phyloP scores from a whole-genome alignment of 2,113 vertebrate genomes.

The Aptenodytes forsteri region DNA sequence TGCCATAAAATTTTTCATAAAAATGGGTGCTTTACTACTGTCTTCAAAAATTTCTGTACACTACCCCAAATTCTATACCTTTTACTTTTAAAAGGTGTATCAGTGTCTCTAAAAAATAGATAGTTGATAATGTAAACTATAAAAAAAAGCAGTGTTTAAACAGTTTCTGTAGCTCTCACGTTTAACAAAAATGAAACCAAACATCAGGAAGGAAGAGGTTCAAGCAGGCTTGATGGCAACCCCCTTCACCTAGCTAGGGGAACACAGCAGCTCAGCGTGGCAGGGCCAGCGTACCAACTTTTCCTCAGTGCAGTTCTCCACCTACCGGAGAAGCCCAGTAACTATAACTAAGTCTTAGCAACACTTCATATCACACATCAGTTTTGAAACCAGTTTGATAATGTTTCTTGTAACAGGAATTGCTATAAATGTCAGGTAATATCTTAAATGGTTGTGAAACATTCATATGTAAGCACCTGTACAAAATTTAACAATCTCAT shows the following conservation, averaged over 20 bases:
- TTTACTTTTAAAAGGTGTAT: neutral
- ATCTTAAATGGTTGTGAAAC: neutral
- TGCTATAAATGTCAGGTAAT: neutral
- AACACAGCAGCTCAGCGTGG: fast-evolving
- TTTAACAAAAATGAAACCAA: neutral
- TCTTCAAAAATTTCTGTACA: neutral
- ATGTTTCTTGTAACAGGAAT: neutral
- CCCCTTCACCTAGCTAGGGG: fast-evolving
- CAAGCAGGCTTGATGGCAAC: neutral
- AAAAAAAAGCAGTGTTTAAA: neutral
- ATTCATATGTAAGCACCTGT: neutral
- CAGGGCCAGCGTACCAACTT: neutral
- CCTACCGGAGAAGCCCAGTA: neutral
- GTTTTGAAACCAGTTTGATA: neutral
- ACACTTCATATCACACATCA: neutral
- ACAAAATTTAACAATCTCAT: neutral
- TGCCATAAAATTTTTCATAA: neutral
- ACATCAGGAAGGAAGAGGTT: neutral
- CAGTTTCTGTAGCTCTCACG: neutral
- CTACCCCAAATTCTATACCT: neutral
- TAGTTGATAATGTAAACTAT: neutral
- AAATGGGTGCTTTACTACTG: neutral
- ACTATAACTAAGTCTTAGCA: neutral
- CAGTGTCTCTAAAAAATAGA: neutral
- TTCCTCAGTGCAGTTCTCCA: neutral